phyloP scores from a whole-genome alignment of 2,797 vertebrate species.

The Thaleichthys pacificus region DNA sequence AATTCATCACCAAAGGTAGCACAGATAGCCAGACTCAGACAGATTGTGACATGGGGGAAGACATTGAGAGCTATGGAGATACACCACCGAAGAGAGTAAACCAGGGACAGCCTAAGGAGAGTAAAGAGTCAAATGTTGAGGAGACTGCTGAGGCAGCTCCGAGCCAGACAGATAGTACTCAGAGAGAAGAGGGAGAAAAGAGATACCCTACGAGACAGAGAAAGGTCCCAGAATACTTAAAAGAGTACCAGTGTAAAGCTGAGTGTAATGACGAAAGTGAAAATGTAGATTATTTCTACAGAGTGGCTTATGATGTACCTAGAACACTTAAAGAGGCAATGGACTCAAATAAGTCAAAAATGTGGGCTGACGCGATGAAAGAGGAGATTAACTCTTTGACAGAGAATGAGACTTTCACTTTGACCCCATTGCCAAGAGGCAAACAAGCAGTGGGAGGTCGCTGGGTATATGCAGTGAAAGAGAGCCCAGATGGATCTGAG shows the following conservation, averaged over 20 bases:
- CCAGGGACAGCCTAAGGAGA: not conserved
- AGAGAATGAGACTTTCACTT: no score
- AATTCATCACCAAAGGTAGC: slow-evolving; percentile 21
- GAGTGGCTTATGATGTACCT: slow-evolving; percentile 30
- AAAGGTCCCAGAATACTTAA: slow-evolving; percentile 20
- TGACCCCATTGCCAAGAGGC: slow-evolving; percentile 10
- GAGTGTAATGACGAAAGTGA: slow-evolving; percentile 1
- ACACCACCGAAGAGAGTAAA: not conserved
- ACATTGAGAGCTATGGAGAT: slow-evolving; percentile 5
- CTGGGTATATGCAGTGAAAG: slow-evolving; percentile 4
- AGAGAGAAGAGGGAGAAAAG: slow-evolving; percentile 8
- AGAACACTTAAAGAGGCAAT: slow-evolving; percentile 34
- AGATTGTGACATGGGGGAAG: slow-evolving; percentile 2
- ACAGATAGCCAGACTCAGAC: not conserved
- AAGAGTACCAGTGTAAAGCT: slow-evolving; percentile 20
- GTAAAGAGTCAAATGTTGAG: no score
- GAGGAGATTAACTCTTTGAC: no score
- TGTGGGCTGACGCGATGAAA: not conserved
- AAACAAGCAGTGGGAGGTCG: not conserved
- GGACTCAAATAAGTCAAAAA: slow-evolving; percentile 22
- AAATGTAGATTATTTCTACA: slow-evolving; percentile 20
- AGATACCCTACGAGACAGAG: slow-evolving; percentile 20
- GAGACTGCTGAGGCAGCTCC: not conserved
- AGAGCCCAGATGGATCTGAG: slow-evolving; percentile 3
- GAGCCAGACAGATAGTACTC: slow-evolving; percentile 16